phyloP scores from a whole-genome alignment of 1,140 invertebrate genomes.

The Drosophila mojavensis region DNA sequence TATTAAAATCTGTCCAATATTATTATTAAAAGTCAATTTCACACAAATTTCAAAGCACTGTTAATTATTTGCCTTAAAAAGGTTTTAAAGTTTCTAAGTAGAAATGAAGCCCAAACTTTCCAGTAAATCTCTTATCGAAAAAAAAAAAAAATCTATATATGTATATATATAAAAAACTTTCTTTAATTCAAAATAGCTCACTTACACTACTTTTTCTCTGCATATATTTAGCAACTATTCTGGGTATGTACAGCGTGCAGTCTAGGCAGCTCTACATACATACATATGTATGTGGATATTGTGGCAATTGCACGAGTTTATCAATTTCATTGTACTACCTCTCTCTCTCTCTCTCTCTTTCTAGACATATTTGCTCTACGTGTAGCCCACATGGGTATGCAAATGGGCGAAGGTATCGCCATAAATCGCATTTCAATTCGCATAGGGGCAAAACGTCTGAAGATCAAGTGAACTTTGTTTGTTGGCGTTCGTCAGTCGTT shows the following conservation, averaged over 20 bases:
- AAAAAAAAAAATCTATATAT: no score
- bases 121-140: no score
- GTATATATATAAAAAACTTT: no score
- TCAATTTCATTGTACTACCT: slow-evolving; percentile 9
- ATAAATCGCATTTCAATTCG: slow-evolving; percentile 68
- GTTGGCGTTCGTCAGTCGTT: slow-evolving; percentile 12
- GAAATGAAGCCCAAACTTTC: no score
- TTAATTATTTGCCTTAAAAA: no score
- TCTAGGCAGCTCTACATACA: background rate
- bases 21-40: no score
- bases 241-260: background rate
- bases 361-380: background rate
- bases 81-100: no score
- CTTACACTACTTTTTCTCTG: background rate
- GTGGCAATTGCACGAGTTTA: background rate
- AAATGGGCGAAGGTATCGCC: slow-evolving; percentile 57
- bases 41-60: no score
- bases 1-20: no score
- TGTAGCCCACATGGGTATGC: slow-evolving; percentile 59
- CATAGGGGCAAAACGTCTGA: slow-evolving; percentile 68
- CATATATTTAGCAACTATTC: no score
- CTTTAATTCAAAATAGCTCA: no score
- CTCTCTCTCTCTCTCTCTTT: background rate
- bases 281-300: background rate
- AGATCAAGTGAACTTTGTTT: slow-evolving; percentile 59